Percentiles rank a stretch among this genome's conserved stretches.
These are phyloP conservation scores for Cosmopolites sordidus DNA, from an alignment of 2,888 invertebrate genomes.

Conservation along the genomic window DNA sequence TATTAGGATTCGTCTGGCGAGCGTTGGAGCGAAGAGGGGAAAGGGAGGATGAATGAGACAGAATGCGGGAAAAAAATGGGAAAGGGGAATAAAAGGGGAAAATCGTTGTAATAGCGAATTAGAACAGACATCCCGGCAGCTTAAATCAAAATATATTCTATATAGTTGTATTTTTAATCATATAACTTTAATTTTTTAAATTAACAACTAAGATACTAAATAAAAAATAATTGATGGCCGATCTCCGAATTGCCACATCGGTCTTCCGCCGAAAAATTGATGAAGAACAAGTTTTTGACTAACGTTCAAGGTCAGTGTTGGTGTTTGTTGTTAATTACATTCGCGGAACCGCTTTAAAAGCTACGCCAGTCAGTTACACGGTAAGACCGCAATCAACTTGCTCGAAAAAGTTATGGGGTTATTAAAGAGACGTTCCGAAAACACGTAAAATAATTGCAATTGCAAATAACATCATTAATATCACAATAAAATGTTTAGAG, in stretches of 20 bases:
- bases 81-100: background rate
- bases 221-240: background rate
- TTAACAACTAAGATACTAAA: background rate
- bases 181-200: background rate
- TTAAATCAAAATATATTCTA: no score
- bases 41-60: background rate
- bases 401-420: no score
- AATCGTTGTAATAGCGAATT: background rate
- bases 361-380: background rate
- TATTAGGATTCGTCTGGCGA: background rate
- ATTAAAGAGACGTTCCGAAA: no score
- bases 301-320: constrained; percentile 7
- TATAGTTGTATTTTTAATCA: background rate
- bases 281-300: constrained; percentile 11
- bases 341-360: constrained; percentile 1
- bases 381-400: background rate
- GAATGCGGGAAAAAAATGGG: no score
- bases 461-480: no score
- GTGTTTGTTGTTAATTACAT: constrained; percentile 7
- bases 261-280: constrained; percentile 6
- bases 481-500: no score
- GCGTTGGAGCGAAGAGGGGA: background rate
- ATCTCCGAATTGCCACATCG: background rate
- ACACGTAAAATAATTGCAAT: no score
- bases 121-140: no score